Evolutionary conservation across 92 coral and sea anemone genomes (phyloP), one percentile per base, ranked within the genome.

Genomic region (Actinernus sp.): DNA sequence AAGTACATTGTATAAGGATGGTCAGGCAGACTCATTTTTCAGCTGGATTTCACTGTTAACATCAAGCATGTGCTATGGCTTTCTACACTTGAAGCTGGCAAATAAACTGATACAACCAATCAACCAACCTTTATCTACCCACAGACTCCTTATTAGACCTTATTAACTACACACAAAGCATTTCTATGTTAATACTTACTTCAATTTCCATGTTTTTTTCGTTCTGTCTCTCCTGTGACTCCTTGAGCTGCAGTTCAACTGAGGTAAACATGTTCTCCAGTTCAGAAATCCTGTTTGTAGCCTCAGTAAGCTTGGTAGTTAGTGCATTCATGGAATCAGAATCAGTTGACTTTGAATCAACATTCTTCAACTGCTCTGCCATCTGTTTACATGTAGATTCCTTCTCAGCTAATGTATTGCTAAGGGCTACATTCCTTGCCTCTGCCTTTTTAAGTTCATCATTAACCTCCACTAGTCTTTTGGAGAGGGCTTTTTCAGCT

Each of bases 361-460:
- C 76, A 17, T 53, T 31, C 34, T 68, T 59, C 54, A 90, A 38
- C 39, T 78, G 89, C n/a, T 76, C 78, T 11, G 19, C 33, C 40
- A 85, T 75, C 31, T 55, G 62, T 2, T 33, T 49, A 8, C 68
- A 44, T 57, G 81, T 85, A 16, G 80, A 28, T 28, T 85, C 92
- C 63, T 90, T 84, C 23, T 67, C 68, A 13, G 36, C 54, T 1
- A 81, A 56, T 7, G 69, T 34, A 44, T 77, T 78, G 20, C 38
- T 54, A 25, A 91, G 63, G 31, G 84, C 57, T 1, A 74, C 55
- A 60, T 88, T 78, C 38, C 76, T 78, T 14, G 95, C 85, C 56
- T 95, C 92, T 5, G 89, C 66, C 52, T 84, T 95, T 52, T 84
- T 79, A n/a, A 91, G 78, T 34, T 82, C 91, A 21, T 87, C 97